Evolutionary conservation across 2,888 invertebrate species (phyloP), one percentile per base, ranked within the genome.

Genomic region (Tenthredo distinguenda): DNA sequence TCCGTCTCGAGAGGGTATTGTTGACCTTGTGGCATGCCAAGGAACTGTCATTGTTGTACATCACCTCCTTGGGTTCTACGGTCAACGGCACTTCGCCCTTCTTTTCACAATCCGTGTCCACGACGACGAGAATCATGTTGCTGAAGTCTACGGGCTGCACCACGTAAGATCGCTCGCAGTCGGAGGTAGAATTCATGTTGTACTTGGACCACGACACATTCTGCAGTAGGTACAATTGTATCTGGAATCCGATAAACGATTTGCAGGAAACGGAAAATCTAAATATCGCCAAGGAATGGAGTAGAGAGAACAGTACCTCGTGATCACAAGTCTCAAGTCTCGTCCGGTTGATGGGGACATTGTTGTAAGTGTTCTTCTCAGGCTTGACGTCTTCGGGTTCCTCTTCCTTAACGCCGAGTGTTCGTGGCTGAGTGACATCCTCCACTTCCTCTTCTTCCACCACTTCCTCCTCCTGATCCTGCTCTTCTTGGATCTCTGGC

Each of bases 321-420:
- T 97, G 95, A 92, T 98, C 98, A 92, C 98, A 98, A 5, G 98
- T 97, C 85, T 97, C 96, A 0, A 97, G 97, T 72, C 97, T 95
- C 0, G 98, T 98, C 90, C 97, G 95, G 88, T 96, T 96, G 89
- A 97, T 96, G 81, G 96, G 94, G 1, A 97, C 95, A 10, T 95
- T 94, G 87, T 95, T 95, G 88, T 96, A 96, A 92, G 96, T 95
- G 90, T 95, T 94, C 88, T 94, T 92, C 87, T 94, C 94, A 86
- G 94, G 94, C 87, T 95, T 95, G 79, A 93, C 92, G n/a, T 93
- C 92, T 2, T 93, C 90, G 74, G 94, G 90, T 15, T 88, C 87
- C 2, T 86, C 84, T 58, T 86, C 85, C 65, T 83, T 81, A 47
- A 88, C 87, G 34, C 85, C 85, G 72, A 87, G 84, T 89, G 50